phyloP scores from a whole-genome alignment of 2,888 invertebrate genomes.

The Nomada fabriciana region DNA sequence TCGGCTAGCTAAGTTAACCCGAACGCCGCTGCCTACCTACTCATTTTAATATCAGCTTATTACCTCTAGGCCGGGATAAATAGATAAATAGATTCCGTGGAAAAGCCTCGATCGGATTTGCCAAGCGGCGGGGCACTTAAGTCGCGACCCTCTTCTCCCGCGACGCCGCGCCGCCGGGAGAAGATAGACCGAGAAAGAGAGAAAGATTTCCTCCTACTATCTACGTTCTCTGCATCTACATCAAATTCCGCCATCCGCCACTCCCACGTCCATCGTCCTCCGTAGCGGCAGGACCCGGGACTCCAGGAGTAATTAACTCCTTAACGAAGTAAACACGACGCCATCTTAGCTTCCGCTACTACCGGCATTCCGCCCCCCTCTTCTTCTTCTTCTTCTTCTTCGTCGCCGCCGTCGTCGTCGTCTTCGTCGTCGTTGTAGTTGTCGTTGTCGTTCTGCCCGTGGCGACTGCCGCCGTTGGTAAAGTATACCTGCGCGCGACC shows the following conservation, averaged over 20 bases:
- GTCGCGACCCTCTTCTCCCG: conserved; percentile 70
- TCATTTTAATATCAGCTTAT: conserved; percentile 84
- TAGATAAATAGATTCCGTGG: conserved; percentile 83
- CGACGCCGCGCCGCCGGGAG: conserved; percentile 46
- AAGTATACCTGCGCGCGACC: conserved; percentile 69
- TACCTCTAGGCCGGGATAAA: conserved; percentile 81
- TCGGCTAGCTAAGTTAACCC: conserved; percentile 60
- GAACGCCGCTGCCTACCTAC: conserved; percentile 69
- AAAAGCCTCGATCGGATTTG: conserved; percentile 83
- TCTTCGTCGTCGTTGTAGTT: conserved; percentile 7
- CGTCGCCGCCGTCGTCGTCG: conserved; percentile 36
- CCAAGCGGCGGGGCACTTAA: conserved; percentile 76
- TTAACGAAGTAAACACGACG: conserved; percentile 84
- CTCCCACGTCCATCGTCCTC: conserved; percentile 77
- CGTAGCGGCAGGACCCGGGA: conserved; percentile 77
- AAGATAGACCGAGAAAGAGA: conserved; percentile 57
- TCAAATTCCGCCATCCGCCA: conserved; percentile 75
- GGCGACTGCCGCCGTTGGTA: conserved; percentile 52
- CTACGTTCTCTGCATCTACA: conserved; percentile 74
- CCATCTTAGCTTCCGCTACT: conserved; percentile 81
- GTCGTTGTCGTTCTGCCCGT: conserved; percentile 34
- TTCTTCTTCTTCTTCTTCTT: conserved; percentile 19
- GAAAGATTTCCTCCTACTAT: conserved; percentile 70
- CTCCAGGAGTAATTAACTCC: conserved; percentile 84
- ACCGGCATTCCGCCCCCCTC: conserved; percentile 65